Evolutionary conservation across 2,888 invertebrate species (phyloP), one percentile per base, ranked within the genome.

Genomic region (Cremastinae sp.): DNA sequence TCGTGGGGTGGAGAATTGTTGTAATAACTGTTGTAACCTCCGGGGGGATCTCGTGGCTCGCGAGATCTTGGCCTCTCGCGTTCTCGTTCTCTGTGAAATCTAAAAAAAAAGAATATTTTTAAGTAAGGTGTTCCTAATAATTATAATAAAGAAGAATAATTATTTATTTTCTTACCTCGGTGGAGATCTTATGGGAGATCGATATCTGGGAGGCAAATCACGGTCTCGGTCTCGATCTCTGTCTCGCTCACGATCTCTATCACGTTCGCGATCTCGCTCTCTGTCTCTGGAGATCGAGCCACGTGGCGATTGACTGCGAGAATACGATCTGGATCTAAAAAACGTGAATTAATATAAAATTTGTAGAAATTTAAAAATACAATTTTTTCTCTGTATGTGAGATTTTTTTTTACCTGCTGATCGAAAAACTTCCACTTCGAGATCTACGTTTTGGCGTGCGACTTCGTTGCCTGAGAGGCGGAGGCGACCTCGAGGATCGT

Each of bases 251-350:
- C 86, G 78, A 0, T 86, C 85, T 20, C 85, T 66, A 2, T 85
- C 84, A 0, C 83, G 76, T 12, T 85, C 86, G 20, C 87, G 82
- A 14, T 86, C 86, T 43, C 88, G 82, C 9, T 87, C 87, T 47
- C 89, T 83, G 45, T 88, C 88, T n/a, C 92, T 91, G 0, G 92
- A 90, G 0, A 92, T 90, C 72, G 91, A 90, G 64, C 90, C 87
- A 90, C 88, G 84, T 85, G 92, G 82, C 89, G 93, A 90, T 88
- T 93, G 91, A 79, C 92, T 92, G 74, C 91, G 91, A 28, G 94
- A 94, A 79, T 92, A 90, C 14, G 94, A 94, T 77, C 94, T 92
- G 79, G 94, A 58, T 59, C 55, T 65, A 1, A 10, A 16, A 65
- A 41, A 28, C 18, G 7, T 20, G 20, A 43, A 41, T 9, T 16